Conservation (phyloP, 2,888 invertebrate species). For the Brachynemurus nebulosus region DNA sequence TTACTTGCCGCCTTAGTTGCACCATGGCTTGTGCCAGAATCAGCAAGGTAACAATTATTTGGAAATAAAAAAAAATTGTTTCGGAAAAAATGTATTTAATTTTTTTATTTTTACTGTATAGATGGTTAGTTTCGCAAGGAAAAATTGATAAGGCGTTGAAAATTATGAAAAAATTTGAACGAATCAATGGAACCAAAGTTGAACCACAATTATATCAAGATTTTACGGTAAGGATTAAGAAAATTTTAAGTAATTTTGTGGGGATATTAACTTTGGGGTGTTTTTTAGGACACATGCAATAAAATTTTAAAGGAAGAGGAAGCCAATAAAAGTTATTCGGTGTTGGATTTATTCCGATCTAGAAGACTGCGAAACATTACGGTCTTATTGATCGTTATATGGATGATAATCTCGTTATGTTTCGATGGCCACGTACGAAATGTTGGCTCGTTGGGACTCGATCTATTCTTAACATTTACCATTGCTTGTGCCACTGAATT, state of each 20-base stretch:
- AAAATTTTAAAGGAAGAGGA: constrained; percentile 58
- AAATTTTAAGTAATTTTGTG: no score
- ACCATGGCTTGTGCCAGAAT: constrained; percentile 70
- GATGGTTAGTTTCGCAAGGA: constrained; percentile 80
- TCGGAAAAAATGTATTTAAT: no score
- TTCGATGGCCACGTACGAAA: constrained; percentile 83
- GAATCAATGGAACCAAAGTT: constrained; percentile 61
- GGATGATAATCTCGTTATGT: constrained; percentile 81
- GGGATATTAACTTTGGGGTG: no score
- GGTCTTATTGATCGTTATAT: constrained; percentile 63
- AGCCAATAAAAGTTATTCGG: constrained; percentile 55
- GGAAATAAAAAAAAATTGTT: no score
- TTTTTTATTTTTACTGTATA: no score
- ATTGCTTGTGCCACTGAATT: constrained; percentile 71
- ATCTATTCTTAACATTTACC: constrained; percentile 76
- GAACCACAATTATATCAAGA: constrained; percentile 58
- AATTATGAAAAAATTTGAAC: constrained; percentile 68
- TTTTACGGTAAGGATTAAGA: constrained; percentile 54
- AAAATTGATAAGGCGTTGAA: constrained; percentile 61
- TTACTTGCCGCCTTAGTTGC: constrained; percentile 54
- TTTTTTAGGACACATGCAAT: constrained; percentile 46
- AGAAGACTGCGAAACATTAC: constrained; percentile 64
- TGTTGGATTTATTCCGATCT: constrained; percentile 65
- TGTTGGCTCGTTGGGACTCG: constrained; percentile 67
- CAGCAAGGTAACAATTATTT: constrained; percentile 51